Conservation (phyloP, 2,888 invertebrate species). For the Dinocampus coccinellae region DNA sequence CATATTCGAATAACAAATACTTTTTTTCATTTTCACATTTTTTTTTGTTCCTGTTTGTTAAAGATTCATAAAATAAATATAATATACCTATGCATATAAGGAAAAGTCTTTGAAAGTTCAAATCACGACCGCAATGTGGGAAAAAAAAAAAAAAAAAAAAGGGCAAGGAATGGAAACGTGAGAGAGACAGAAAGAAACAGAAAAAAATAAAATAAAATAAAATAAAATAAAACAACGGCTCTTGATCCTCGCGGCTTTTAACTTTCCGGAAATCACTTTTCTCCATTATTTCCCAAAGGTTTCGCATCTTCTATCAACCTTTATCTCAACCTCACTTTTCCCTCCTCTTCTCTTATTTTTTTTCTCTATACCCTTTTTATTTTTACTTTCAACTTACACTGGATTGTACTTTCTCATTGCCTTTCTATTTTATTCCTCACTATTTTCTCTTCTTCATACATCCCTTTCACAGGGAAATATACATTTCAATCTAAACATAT, state of each 20-base stretch:
- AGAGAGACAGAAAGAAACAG: conserved; percentile 21
- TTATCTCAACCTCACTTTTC: neutral
- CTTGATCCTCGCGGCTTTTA: conserved; percentile 65
- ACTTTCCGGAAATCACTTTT: conserved; percentile 66
- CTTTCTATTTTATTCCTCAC: conserved; percentile 19
- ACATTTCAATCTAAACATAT: neutral
- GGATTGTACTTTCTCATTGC: neutral
- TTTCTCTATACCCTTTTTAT: too few relatives aligned
- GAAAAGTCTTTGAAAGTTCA: neutral
- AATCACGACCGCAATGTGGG: conserved; percentile 19
- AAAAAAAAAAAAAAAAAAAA: conserved; percentile 30
- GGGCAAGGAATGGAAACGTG: too few relatives aligned
- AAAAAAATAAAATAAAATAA: conserved; percentile 31
- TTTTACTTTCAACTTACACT: neutral
- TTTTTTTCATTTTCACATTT: too few relatives aligned
- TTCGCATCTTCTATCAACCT: conserved; percentile 5
- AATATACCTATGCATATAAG: neutral
- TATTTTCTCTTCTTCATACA: neutral
- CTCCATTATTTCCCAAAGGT: conserved; percentile 63
- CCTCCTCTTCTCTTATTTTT: too few relatives aligned
- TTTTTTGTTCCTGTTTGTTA: too few relatives aligned
- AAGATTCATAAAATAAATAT: neutral
- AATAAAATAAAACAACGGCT: conserved; percentile 47
- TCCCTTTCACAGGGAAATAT: neutral
- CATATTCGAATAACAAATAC: too few relatives aligned